Percentiles rank a stretch among this genome's conserved stretches.
These are phyloP conservation scores for Macaca mulatta DNA, from an alignment of 2,113 vertebrate genomes.

Conservation along the genomic window DNA sequence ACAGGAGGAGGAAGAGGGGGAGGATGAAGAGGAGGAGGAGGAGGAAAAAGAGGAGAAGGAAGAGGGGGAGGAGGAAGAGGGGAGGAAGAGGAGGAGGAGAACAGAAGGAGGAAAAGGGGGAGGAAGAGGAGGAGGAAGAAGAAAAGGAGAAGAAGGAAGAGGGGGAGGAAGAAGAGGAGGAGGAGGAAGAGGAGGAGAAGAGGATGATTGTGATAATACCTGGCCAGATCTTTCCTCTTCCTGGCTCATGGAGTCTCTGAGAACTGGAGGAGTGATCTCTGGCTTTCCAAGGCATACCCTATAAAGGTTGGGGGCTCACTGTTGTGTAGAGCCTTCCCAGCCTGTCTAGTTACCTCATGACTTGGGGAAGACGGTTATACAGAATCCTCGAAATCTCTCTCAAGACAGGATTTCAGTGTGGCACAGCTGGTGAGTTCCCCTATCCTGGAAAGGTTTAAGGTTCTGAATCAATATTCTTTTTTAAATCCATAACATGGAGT, in stretches of 20 bases:
- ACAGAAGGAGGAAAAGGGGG: no score
- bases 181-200: not conserved
- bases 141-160: fast-evolving
- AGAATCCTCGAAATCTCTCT: not conserved
- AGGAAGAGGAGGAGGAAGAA: no score
- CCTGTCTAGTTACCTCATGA: not conserved
- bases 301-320: not conserved
- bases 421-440: no score
- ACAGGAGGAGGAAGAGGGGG: no score
- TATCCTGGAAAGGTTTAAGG: not conserved
- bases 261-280: not conserved
- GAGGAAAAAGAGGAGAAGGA: no score
- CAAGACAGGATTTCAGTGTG: not conserved
- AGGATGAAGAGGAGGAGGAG: not conserved
- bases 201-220: not conserved
- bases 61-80: not conserved
- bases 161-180: not conserved
- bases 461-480: not conserved
- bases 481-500: not conserved
- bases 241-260: not conserved
- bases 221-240: not conserved
- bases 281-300: not conserved
- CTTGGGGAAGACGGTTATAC: not conserved
- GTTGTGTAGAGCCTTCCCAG: not conserved
- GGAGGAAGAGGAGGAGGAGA: not conserved